These are phyloP conservation scores for Actinemys pallida DNA, from an alignment of 2,113 vertebrate genomes.

Conservation along the genomic window DNA sequence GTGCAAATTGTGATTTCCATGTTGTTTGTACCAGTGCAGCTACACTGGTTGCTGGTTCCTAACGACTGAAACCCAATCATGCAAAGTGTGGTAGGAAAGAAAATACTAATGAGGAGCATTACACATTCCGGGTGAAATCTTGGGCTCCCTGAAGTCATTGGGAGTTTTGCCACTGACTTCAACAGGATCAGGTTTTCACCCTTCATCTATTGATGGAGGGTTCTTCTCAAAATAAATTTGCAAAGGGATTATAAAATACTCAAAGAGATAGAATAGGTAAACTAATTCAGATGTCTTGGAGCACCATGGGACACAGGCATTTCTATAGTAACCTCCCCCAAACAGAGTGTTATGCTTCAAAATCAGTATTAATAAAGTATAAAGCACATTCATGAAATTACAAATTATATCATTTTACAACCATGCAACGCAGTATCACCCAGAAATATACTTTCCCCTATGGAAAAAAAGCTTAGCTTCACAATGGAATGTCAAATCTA, in stretches of 20 bases:
- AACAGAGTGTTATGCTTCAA: neutral
- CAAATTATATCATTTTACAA: neutral
- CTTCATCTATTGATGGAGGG: no score
- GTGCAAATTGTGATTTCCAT: neutral
- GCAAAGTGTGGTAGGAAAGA: neutral
- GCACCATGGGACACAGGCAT: neutral
- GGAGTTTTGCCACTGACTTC: neutral
- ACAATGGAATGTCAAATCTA: neutral
- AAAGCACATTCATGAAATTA: neutral
- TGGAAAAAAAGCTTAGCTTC: neutral
- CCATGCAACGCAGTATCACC: neutral
- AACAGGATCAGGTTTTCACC: neutral
- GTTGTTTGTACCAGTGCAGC: neutral
- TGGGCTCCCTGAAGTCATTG: neutral
- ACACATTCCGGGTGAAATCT: neutral
- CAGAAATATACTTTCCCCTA: neutral
- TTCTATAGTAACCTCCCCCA: neutral
- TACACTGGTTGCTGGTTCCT: no score
- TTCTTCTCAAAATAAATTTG: neutral
- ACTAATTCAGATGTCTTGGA: neutral
- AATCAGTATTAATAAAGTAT: neutral
- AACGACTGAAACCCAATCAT: neutral
- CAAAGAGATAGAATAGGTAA: neutral
- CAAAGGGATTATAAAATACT: neutral
- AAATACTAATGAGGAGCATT: neutral